Conservation (phyloP, 2,888 invertebrate genomes). For the Listrodromus nycthemerus region DNA sequence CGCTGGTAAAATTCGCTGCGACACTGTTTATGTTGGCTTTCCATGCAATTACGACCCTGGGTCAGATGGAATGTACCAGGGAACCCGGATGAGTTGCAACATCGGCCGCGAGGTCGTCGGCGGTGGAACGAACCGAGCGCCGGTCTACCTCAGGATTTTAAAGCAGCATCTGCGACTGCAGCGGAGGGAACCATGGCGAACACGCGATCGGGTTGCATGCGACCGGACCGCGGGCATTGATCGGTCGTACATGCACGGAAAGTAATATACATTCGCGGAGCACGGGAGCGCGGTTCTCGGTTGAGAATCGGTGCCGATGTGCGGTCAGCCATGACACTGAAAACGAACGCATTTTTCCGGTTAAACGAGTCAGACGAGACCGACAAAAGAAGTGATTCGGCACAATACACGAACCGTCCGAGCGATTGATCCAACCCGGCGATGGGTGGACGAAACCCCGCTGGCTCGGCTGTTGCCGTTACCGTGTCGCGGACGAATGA, state of each 20-base stretch:
- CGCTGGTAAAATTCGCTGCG: background rate
- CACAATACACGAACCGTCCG: constrained; percentile 57
- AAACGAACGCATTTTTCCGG: constrained; percentile 67
- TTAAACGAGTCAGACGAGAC: constrained; percentile 64
- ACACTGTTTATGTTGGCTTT: constrained; percentile 29
- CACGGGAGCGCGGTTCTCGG: background rate
- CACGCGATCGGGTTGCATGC: constrained; percentile 28
- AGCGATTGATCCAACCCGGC: constrained; percentile 57
- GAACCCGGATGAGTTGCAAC: constrained; percentile 1
- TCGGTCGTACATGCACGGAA: constrained; percentile 6
- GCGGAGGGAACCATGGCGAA: constrained; percentile 29
- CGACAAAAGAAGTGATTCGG: constrained; percentile 63
- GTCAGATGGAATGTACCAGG: background rate
- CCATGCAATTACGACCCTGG: constrained; percentile 23
- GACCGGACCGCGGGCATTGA: constrained; percentile 29
- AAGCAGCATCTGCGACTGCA: constrained; percentile 27
- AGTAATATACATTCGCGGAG: constrained; percentile 14
- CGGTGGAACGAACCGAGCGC: constrained; percentile 18
- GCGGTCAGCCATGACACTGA: constrained; percentile 61
- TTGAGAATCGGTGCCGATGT: constrained; percentile 58
- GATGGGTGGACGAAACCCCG: constrained; percentile 26
- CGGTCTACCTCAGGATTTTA: constrained; percentile 31
- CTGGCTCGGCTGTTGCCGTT: constrained; percentile 50
- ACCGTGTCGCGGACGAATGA: constrained; percentile 43
- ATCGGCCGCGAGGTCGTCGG: background rate